Percentiles rank a stretch among this genome's conserved stretches.
These are phyloP conservation scores for Leiothrix lutea DNA, from an alignment of 2,113 vertebrate species.

Conservation along the genomic window DNA sequence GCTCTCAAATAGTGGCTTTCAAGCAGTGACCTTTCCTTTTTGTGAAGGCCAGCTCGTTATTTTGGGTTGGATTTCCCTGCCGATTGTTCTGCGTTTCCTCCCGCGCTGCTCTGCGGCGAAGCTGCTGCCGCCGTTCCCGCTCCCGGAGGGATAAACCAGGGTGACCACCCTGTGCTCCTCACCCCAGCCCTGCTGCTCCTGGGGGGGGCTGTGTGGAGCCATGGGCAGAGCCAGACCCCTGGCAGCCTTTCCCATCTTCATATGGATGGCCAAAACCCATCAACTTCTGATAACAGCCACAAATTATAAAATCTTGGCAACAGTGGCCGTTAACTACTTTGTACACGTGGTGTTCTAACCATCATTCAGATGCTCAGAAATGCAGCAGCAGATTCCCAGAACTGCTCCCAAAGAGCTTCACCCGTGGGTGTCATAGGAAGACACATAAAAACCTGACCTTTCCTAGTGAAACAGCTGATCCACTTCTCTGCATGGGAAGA, in stretches of 20 bases:
- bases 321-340: background rate
- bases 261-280: fast-evolving
- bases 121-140: background rate
- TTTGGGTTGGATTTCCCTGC: conserved; percentile 57
- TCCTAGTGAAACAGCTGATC: background rate
- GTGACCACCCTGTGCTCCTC: background rate
- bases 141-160: background rate
- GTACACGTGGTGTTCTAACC: fast-evolving
- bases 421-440: background rate
- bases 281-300: background rate
- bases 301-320: background rate
- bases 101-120: fast-evolving
- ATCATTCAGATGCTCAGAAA: background rate
- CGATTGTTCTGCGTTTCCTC: conserved; percentile 42
- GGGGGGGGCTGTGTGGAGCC: background rate
- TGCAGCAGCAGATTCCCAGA: background rate
- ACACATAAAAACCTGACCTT: background rate
- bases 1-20: background rate
- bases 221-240: background rate
- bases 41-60: background rate
- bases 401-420: background rate
- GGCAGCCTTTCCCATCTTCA: background rate
- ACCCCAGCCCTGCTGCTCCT: background rate
- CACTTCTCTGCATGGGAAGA: background rate
- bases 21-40: conserved; percentile 37